Conservation (phyloP, 2,797 vertebrate genomes). For the Trachurus trachurus region DNA sequence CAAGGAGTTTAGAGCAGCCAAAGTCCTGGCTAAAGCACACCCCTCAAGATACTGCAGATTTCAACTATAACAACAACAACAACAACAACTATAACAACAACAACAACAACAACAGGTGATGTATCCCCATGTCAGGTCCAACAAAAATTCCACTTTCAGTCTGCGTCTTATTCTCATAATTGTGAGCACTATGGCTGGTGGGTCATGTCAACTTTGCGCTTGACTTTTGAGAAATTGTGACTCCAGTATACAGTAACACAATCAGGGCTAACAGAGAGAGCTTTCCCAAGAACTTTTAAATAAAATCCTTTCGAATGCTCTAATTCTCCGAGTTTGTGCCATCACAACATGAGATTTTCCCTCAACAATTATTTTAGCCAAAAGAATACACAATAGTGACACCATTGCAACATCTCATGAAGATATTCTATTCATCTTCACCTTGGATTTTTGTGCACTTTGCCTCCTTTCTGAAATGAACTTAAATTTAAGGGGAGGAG, state of each 20-base stretch:
- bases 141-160: not conserved
- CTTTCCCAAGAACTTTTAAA: not conserved
- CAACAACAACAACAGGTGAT: constrained; percentile 50
- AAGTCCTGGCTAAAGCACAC: constrained; percentile 39
- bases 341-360: no score
- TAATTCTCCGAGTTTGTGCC: not conserved
- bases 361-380: no score
- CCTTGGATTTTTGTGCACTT: no score
- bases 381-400: no score
- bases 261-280: not conserved
- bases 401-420: not conserved
- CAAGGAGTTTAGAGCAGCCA: constrained; percentile 56
- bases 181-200: not conserved
- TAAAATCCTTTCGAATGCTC: not conserved
- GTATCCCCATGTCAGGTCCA: not conserved
- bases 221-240: not conserved
- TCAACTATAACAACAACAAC: not conserved
- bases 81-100: constrained; percentile 4
- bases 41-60: constrained; percentile 36
- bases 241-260: no score
- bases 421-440: not conserved
- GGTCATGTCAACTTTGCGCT: not conserved
- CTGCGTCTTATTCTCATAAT: not conserved
- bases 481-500: no score
- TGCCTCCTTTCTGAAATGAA: no score